Evolutionary conservation across 2,888 invertebrate species (phyloP), one percentile per base, ranked within the genome.

Genomic region (Papilio elwesi): DNA sequence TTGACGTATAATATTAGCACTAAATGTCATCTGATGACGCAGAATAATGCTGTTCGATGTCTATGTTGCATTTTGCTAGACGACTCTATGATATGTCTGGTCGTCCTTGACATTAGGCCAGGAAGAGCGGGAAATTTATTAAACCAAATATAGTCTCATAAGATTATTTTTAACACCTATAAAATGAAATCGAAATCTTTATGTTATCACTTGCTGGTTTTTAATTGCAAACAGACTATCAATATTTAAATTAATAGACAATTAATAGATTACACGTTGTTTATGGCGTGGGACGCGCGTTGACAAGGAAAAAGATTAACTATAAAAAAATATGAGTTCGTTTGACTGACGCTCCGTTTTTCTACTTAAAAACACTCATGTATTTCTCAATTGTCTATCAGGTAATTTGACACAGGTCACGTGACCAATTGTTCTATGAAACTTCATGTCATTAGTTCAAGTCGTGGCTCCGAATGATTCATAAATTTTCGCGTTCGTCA

Each of bases 401-500:
- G 36, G 16, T 49, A 38, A 11, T 16, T 51, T 57, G 6, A 2
- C 43, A n/a, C 26, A 7, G 38, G 64, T 47, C 11, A 68, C 63
- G 53, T 72, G 68, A 72, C 12, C 68, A 64, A 73, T 68, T 73
- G 63, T 68, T 73, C 68, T 68, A 64, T 73, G 68, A 68, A 73
- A 71, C 55, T 26, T 26, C 1, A 15, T 69, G 73, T 73, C 65
- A 57, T 51, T 49, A 69, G 73, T 69, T 73, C 73, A 66, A 52
- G 8, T 47, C 66, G 43, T 65, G 43, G 51, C 52, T 66, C 26
- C 13, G 1, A 47, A 51, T 75, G 72, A 76, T 52, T 76, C 76
- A 76, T 68, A 72, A 53, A 55, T 62, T 71, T 74, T 73, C 70
- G 53, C 43, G 38, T 55, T 72, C 74, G 48, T 71, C 73, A 59